Evolutionary conservation across 1,140 invertebrate species (phyloP).

Genomic region (Telenomus remus): DNA sequence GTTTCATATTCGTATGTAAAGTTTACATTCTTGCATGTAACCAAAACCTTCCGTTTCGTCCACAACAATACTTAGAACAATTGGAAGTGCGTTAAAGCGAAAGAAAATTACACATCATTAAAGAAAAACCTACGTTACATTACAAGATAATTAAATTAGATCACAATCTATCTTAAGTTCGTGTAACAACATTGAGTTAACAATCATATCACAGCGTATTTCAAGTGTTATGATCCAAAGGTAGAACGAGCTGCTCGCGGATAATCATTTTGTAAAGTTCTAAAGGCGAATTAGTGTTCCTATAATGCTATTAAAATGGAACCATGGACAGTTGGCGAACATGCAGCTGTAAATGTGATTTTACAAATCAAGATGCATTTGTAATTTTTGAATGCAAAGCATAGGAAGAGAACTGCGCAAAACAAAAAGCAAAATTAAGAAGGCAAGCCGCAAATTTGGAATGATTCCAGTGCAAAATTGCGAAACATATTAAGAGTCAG

Average conservation of each 20-base stretch:
- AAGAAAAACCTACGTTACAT: too few relatives aligned
- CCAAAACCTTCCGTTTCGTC: too few relatives aligned
- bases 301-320: conserved; percentile 32
- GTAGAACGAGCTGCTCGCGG: neutral
- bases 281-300: conserved; percentile 7
- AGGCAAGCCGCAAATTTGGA: conserved; percentile 47
- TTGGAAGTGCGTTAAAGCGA: too few relatives aligned
- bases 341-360: conserved; percentile 54
- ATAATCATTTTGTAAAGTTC: conserved; percentile 30
- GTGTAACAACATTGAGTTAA: too few relatives aligned
- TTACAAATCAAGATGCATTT: conserved; percentile 41
- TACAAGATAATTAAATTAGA: too few relatives aligned
- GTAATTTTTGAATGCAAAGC: conserved; percentile 43
- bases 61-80: too few relatives aligned
- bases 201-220: too few relatives aligned
- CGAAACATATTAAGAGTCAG: conserved; percentile 33
- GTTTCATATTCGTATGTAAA: too few relatives aligned
- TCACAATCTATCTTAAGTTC: too few relatives aligned
- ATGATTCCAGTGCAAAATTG: conserved; percentile 48
- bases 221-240: too few relatives aligned
- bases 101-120: too few relatives aligned
- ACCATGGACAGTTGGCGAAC: conserved; percentile 54
- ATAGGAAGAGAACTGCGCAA: conserved; percentile 37
- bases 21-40: too few relatives aligned
- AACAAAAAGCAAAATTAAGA: conserved; percentile 54